phyloP scores from a whole-genome alignment of 2,113 vertebrate species.

The Sitta europaea region DNA sequence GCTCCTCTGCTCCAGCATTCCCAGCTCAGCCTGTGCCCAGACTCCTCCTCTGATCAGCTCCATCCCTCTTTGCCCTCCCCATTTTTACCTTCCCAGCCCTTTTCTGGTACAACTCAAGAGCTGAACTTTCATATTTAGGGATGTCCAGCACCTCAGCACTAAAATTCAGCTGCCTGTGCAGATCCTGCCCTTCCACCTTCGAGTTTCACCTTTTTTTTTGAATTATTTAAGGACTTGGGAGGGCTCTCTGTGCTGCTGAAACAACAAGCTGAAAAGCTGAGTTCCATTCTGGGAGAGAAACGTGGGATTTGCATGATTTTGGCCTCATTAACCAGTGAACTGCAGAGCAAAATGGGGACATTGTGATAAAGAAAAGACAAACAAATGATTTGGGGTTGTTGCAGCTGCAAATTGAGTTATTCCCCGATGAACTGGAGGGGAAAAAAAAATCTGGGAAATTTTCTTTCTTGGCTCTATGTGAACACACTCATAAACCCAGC shows the following conservation, averaged over 20 bases:
- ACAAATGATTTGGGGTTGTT: neutral
- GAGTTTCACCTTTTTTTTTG: neutral
- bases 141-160: neutral
- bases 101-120: neutral
- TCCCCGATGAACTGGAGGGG: neutral
- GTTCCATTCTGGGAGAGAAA: neutral
- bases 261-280: neutral
- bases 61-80: rapidly evolving
- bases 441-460: neutral
- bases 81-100: neutral
- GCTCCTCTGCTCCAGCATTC: neutral
- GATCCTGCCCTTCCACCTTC: neutral
- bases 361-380: neutral
- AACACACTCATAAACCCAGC: neutral
- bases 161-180: neutral
- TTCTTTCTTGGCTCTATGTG: neutral
- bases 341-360: neutral
- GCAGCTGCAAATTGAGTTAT: neutral
- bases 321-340: rapidly evolving
- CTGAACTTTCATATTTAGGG: neutral
- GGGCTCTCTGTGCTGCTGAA: neutral
- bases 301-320: neutral
- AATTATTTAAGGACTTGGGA: neutral
- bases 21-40: neutral
- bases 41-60: neutral